Percentiles rank a stretch among this genome's conserved stretches.
phyloP scores from a whole-genome alignment of 2,888 invertebrate genomes.

The Phyllotreta cruciferae region DNA sequence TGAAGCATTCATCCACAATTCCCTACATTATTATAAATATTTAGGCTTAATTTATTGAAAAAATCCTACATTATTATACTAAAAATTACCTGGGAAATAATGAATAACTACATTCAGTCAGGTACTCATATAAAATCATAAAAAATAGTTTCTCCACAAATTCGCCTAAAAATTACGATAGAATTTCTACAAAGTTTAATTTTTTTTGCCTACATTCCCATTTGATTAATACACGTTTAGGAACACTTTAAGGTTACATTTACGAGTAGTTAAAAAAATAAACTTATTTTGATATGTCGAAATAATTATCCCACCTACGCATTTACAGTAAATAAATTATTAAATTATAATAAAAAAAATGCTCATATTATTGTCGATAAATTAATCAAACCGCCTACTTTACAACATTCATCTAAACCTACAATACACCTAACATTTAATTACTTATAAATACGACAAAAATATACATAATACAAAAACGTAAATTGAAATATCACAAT shows the following conservation, averaged over 20 bases:
- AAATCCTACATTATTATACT: not conserved
- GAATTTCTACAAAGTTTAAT: not conserved
- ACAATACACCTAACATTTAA: not conserved
- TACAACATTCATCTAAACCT: conserved; percentile 1
- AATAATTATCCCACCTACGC: not conserved
- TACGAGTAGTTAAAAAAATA: not conserved
- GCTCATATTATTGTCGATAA: conserved; percentile 11
- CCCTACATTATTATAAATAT: not conserved
- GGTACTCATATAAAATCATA: conserved; percentile 10
- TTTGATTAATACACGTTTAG: not conserved
- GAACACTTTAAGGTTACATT: not conserved
- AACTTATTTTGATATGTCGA: conserved; percentile 11
- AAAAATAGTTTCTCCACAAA: not conserved
- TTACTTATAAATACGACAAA: not conserved
- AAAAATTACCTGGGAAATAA: not conserved
- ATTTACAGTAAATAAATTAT: not conserved
- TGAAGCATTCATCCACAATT: conserved; percentile 16
- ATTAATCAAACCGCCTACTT: conserved; percentile 1
- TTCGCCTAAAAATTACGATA: not conserved
- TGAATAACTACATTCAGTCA: conserved; percentile 10
- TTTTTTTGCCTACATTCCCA: not conserved
- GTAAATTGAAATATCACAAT: too few species aligned
- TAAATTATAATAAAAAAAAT: conserved; percentile 1
- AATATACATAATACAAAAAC: too few species aligned
- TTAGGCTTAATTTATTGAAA: not conserved